Conservation (phyloP, 2,797 vertebrate species). For the Columba guinea region DNA sequence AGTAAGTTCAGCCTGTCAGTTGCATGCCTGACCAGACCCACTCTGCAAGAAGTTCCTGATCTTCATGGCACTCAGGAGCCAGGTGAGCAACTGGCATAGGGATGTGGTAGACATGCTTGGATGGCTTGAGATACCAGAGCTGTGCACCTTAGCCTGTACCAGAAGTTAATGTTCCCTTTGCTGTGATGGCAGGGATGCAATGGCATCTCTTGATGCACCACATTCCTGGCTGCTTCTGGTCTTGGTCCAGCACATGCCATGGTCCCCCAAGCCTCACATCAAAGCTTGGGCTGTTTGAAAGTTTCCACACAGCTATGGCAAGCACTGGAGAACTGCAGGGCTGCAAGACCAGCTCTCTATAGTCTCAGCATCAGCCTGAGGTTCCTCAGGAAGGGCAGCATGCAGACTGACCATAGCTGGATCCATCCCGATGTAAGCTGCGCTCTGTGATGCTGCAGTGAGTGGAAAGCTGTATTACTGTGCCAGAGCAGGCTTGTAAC, state of each 20-base stretch:
- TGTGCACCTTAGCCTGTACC: not conserved
- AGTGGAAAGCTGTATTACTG: not conserved
- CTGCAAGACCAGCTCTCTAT: not conserved
- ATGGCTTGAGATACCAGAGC: not conserved
- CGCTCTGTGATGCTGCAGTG: accelerated
- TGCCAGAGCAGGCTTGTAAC: not conserved
- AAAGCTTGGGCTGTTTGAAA: not conserved
- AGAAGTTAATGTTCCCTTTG: not conserved
- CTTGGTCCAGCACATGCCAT: not conserved
- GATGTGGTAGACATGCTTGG: not conserved
- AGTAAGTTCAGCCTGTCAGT: not conserved
- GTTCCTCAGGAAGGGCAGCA: not conserved
- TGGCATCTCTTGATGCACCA: not conserved
- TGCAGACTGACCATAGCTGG: not conserved
- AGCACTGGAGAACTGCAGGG: not conserved
- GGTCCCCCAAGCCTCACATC: not conserved
- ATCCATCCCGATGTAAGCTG: not conserved
- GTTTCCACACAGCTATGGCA: not conserved
- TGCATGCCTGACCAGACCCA: not conserved
- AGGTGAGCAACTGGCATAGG: not conserved
- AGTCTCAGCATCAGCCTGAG: not conserved
- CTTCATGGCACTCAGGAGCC: not conserved
- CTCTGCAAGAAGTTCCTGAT: not conserved
- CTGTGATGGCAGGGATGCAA: accelerated
- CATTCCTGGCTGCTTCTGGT: not conserved